phyloP scores from a whole-genome alignment of 2,888 invertebrate genomes.

The Tuberolachnus salignus region DNA sequence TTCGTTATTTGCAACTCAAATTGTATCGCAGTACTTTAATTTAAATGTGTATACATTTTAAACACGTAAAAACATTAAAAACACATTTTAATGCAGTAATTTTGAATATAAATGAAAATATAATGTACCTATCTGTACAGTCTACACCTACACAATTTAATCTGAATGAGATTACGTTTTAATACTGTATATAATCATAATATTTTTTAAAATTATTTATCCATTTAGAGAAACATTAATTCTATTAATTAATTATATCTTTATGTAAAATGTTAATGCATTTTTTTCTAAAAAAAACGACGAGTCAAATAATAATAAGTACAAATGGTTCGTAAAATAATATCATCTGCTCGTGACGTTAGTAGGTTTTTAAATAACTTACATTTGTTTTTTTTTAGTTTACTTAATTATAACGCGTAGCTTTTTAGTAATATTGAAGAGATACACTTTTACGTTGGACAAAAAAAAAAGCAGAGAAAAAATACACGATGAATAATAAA shows the following conservation, averaged over 20 bases:
- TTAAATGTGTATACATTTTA: too few relatives aligned
- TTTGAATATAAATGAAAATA: too few relatives aligned
- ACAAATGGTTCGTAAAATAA: conserved; percentile 5
- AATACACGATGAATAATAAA: conserved; percentile 55
- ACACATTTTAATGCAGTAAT: too few relatives aligned
- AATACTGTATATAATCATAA: too few relatives aligned
- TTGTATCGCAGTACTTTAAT: too few relatives aligned
- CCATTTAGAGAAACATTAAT: not conserved
- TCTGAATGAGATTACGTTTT: too few relatives aligned
- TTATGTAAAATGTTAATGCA: not conserved
- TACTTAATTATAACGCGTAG: conserved; percentile 44
- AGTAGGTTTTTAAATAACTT: conserved; percentile 34
- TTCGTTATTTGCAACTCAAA: too few relatives aligned
- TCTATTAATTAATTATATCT: conserved; percentile 9
- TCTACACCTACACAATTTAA: too few relatives aligned
- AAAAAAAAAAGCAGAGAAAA: conserved; percentile 37
- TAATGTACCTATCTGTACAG: too few relatives aligned
- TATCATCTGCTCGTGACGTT: conserved; percentile 23
- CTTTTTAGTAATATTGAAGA: conserved; percentile 47
- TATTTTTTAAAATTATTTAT: too few relatives aligned
- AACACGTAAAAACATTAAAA: too few relatives aligned
- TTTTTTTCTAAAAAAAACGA: too few relatives aligned
- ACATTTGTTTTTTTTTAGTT: conserved; percentile 34
- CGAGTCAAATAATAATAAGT: not conserved
- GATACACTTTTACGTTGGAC: conserved; percentile 21